Evolutionary conservation across 2,888 invertebrate species (phyloP), one percentile per base, ranked within the genome.

Genomic region (Sinodicranocentrus sp.): DNA sequence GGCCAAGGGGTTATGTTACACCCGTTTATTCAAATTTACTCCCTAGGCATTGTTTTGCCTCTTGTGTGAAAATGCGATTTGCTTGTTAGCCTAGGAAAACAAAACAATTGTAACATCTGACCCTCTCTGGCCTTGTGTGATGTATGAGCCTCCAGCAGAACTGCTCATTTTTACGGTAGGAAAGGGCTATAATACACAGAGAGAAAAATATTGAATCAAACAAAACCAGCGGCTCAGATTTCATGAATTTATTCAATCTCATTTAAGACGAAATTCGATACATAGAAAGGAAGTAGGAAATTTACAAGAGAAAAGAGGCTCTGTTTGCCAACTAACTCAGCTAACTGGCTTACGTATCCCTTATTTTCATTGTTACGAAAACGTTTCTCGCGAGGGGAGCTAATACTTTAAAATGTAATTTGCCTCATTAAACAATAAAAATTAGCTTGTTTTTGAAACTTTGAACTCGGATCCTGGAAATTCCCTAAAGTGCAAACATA

Each of bases 61-160:
- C 67, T 73, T 80, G 80, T 80, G 80, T 80, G 80, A 80, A 80
- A 80, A 80, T 80, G 80, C 80, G 80, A 80, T 80, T 80, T 80
- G 73, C 80, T 80, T 80, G 80, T 80, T 80, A 80, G 65, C 67
- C 80, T 54, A 73, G 59, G 67, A 80, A 80, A 73, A 73, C 80
- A 80, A 73, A 80, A 80, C 80, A 80, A 61, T 67, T 73, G 67
- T 73, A 80, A 67, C 80, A 80, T 80, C 80, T 80, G 80, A 80
- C 80, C 80, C 80, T 73, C 19, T 25, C 25, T 26, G 15, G 44
- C 25, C 76, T 43, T 61, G 61, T 17, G 13, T n/a, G n/a, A n/a
- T n/a, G n/a, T n/a, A n/a, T n/a, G n/a, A n/a, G n/a, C n/a, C n/a
- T n/a, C n/a, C n/a, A n/a, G n/a, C n/a, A 48, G n/a, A 48, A 79